These are phyloP conservation scores for Crocidura indochinensis DNA, from an alignment of 2,797 vertebrate species.

Conservation along the genomic window DNA sequence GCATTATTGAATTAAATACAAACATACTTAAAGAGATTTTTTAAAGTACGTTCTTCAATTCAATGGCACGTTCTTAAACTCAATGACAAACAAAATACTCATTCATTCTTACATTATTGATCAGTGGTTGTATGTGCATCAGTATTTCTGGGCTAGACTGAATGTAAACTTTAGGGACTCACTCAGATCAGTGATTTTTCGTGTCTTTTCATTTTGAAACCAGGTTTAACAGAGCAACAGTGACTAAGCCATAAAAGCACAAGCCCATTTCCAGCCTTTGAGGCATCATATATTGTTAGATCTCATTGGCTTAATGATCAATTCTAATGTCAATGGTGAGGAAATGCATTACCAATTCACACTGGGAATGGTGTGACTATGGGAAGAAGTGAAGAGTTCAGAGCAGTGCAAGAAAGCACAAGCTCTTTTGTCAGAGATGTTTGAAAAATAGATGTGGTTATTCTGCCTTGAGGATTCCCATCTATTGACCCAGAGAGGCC, in stretches of 20 bases:
- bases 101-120: neutral
- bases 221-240: neutral
- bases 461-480: neutral
- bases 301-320: neutral
- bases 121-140: neutral
- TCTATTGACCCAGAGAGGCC: neutral
- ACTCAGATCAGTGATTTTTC: neutral
- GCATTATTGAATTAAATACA: slow-evolving; percentile 25
- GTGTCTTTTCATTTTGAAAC: neutral
- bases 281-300: slow-evolving; percentile 16
- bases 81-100: slow-evolving; percentile 32
- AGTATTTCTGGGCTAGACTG: neutral
- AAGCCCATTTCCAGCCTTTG: slow-evolving; percentile 40
- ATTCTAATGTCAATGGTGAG: slow-evolving; percentile 24
- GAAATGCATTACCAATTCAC: neutral
- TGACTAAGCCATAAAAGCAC: neutral
- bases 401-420: neutral
- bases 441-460: slow-evolving; percentile 45
- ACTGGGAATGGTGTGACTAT: slow-evolving; percentile 9
- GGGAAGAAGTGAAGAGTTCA: neutral
- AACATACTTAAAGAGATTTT: slow-evolving; percentile 19
- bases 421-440: neutral
- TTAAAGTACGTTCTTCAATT: neutral
- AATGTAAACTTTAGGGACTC: neutral
- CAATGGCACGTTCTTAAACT: too few relatives aligned